Evolutionary conservation across 2,797 vertebrate genomes (phyloP), one percentile per base, ranked within the genome.

Genomic region (Clarias platycephalus): DNA sequence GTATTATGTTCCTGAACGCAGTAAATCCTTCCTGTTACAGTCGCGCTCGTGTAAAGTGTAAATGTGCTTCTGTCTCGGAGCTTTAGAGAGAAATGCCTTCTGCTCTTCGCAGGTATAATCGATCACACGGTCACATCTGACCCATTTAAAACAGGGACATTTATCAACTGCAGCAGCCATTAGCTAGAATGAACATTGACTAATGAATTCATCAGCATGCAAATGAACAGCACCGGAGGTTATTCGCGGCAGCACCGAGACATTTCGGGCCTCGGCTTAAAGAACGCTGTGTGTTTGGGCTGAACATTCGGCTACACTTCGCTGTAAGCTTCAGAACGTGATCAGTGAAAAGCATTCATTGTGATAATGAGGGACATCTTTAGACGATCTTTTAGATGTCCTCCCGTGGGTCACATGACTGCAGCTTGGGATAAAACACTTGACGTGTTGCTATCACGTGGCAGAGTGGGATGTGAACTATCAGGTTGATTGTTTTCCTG

Each of bases 61-160:
- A n/a, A n/a, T n/a, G 34, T 18, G 13, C 58, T 37, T 37, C 31
- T 26, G 57, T 78, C 24, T 62, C 57, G 3, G 16, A 81, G 77
- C 24, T 66, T 80, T 74, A 66, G 71, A 37, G 62, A 71, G 75
- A 85, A 40, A 64, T 62, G 63, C 80, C 84, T 78, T 83, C 84
- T 85, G 83, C 82, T 84, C 63, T 83, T 63, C 70, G 74, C 83
- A 77, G 80, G 83, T 60, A 76, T 82, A 83, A 81, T 86, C 72
- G 57, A 86, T 88, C 75, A 84, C 82, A 57, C 70, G 28, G 80
- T 81, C 72, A 55, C 60, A 49, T 83, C 66, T 79, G 76, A 79
- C 76, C 76, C 44, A 79, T 83, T 84, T 79, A 79, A 44, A 84
- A 78, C 28, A 60, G 75, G 55, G 53, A 84, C 74, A 84, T 83